Evolutionary conservation across 2,113 vertebrate genomes (phyloP).

Genomic region (Plecturocebus donacophilus): DNA sequence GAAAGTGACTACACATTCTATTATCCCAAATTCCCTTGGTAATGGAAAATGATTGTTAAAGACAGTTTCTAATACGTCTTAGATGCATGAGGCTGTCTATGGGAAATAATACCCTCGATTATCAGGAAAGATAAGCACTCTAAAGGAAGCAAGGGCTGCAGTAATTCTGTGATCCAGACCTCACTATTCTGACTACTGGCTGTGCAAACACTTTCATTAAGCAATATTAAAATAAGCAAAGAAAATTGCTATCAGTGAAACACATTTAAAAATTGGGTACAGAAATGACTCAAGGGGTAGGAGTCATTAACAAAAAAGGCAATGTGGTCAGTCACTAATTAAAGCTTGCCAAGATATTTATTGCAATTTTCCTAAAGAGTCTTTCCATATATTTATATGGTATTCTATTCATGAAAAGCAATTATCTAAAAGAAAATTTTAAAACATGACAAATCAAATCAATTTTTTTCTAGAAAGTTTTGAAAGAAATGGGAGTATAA

Average conservation of each 20-base stretch:
- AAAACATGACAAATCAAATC: not conserved
- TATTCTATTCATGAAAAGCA: not conserved
- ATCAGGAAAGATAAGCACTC: constrained; percentile 68
- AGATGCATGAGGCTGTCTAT: constrained; percentile 64
- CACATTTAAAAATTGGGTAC: not conserved
- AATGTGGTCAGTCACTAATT: not conserved
- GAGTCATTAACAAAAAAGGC: not conserved
- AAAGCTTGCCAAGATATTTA: not conserved
- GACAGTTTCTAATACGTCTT: constrained; percentile 76
- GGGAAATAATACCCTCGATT: constrained; percentile 72
- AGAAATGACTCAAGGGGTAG: not conserved
- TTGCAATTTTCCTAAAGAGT: not conserved
- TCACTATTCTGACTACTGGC: not conserved
- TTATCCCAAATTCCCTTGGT: constrained; percentile 76
- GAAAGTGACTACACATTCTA: constrained; percentile 81
- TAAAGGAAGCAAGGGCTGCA: not conserved
- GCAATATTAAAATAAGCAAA: constrained; percentile 2
- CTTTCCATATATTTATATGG: not conserved
- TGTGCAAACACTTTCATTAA: not conserved
- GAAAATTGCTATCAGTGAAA: not conserved
- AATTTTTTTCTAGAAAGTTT: not conserved
- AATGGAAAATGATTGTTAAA: constrained; percentile 77
- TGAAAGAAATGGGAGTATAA: not conserved
- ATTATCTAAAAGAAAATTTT: not conserved
- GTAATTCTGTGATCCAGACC: not conserved